Base-by-base conservation (phyloP, 2,797 vertebrate genomes). In the Yasuhikotakia modesta region DNA sequence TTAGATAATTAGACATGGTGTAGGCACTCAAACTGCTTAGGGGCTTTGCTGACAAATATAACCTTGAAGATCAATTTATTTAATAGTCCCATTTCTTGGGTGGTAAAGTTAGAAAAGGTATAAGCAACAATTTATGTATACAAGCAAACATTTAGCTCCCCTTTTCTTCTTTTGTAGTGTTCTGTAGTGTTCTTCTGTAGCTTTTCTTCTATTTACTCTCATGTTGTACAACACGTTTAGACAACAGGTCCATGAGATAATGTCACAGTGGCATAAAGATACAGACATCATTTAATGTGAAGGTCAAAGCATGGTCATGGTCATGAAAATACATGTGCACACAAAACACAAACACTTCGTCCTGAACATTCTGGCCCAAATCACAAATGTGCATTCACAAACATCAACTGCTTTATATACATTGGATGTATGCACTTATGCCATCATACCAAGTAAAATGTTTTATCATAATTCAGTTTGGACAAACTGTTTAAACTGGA, bases 251-350 rank as follows among this genome's bases (percentile, higher is more conserved):
- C 67, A 71, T 30, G 35, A 65, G 66, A 76, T 69, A 77, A 77
- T 55, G 55, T 70, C 66, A 69, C 55, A 35, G 27, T 69, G 45
- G 7, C 75, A 77, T 77, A 69, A 77, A 70, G 75, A 77, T 60
- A 70, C 75, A 70, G 55, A 77, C 43, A 69, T 63, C 75, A 77
- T 66, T 77, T 66, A 63, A 46, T 70, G 48, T 70, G 55, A 30
- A 77, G 75, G 69, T 77, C 66, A 77, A 77, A 77, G 55, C 66
- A 52, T 70, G 30, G 61, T 77, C 69, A 39, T 70, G 74, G 53
- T 60, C 66, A 69, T 77, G 39, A 70, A 50, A 57, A 69, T 27
- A n/a, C 27, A 61, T 16, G n/a, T 13, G 17, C 58, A n/a, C 58
- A 32, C 6, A n/a, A 58, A 8, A 55, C 19, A 32, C 4, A 61